Evolutionary conservation across 1,140 invertebrate genomes (phyloP).

Genomic region (Drosophila pseudoananassae): DNA sequence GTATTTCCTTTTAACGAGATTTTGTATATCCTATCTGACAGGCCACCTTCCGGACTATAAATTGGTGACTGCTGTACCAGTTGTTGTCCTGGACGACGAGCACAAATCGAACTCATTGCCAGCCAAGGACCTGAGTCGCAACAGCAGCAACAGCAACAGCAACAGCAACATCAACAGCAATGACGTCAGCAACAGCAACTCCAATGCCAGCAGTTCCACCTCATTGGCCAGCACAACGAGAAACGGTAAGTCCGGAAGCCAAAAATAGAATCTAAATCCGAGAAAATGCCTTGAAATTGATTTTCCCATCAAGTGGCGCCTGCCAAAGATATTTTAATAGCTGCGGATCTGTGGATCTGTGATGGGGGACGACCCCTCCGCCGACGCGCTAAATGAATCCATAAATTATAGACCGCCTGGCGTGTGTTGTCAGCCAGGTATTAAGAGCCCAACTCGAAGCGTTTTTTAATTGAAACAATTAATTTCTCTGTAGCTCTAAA

Average conservation of each 20-base stretch:
- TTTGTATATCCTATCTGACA: slow-evolving; percentile 7
- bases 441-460: slow-evolving; percentile 27
- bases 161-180: slow-evolving; percentile 11
- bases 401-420: slow-evolving; percentile 34
- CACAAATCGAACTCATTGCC: slow-evolving; percentile 50
- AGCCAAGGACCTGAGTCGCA: slow-evolving; percentile 14
- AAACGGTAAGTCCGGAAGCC: slow-evolving; percentile 64
- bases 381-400: slow-evolving; percentile 5
- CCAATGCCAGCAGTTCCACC: slow-evolving; percentile 34
- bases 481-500: slow-evolving; percentile 34
- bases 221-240: slow-evolving; percentile 68
- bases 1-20: neutral
- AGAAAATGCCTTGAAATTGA: slow-evolving; percentile 61
- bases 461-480: slow-evolving; percentile 48
- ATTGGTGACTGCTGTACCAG: slow-evolving; percentile 86
- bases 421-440: slow-evolving; percentile 21
- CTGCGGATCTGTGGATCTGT: neutral
- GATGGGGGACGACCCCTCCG: neutral
- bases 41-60: slow-evolving; percentile 85
- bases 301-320: slow-evolving; percentile 43
- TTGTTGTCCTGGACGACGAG: slow-evolving; percentile 87
- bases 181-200: slow-evolving; percentile 35
- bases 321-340: slow-evolving; percentile 17
- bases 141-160: slow-evolving; percentile 27
- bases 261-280: slow-evolving; percentile 48